phyloP scores from a whole-genome alignment of 2,888 invertebrate species.

The Caenorhabditis sulstoni region DNA sequence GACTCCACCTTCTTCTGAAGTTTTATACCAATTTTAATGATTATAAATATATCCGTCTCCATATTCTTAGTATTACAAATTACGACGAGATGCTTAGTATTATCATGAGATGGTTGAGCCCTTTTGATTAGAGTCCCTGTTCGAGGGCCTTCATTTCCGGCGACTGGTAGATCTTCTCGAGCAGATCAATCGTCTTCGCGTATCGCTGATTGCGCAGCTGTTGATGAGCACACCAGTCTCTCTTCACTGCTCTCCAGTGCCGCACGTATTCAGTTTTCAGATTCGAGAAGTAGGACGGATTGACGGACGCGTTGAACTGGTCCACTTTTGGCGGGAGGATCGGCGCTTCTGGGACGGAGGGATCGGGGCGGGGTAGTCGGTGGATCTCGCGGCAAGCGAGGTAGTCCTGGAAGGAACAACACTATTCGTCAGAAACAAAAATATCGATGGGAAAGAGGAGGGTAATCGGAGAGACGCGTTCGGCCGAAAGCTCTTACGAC shows the following conservation, averaged over 20 bases:
- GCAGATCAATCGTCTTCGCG: slow-evolving; percentile 29
- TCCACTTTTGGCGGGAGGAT: slow-evolving; percentile 37
- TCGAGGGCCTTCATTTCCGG: slow-evolving; percentile 8
- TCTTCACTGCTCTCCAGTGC: slow-evolving; percentile 74
- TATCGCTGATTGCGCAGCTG: slow-evolving; percentile 15
- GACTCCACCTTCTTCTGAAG: no score
- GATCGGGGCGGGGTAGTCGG: slow-evolving; percentile 67
- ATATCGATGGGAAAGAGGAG: background rate
- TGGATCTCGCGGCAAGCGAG: slow-evolving; percentile 71
- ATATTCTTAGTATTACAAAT: no score
- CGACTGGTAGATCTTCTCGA: slow-evolving; percentile 37
- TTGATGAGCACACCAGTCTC: slow-evolving; percentile 54
- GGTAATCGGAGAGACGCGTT: background rate
- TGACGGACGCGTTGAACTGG: slow-evolving; percentile 37
- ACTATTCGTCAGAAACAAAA: background rate
- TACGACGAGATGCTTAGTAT: no score
- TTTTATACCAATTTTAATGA: no score
- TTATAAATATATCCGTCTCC: no score
- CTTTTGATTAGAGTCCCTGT: no score
- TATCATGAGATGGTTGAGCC: no score
- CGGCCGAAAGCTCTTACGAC: background rate
- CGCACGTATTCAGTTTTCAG: slow-evolving; percentile 64
- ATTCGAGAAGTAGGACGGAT: slow-evolving; percentile 28
- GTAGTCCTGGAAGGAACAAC: slow-evolving; percentile 71
- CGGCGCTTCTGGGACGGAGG: slow-evolving; percentile 44